These are phyloP conservation scores for Cottus gobio DNA, from an alignment of 2,113 vertebrate species.

Conservation along the genomic window DNA sequence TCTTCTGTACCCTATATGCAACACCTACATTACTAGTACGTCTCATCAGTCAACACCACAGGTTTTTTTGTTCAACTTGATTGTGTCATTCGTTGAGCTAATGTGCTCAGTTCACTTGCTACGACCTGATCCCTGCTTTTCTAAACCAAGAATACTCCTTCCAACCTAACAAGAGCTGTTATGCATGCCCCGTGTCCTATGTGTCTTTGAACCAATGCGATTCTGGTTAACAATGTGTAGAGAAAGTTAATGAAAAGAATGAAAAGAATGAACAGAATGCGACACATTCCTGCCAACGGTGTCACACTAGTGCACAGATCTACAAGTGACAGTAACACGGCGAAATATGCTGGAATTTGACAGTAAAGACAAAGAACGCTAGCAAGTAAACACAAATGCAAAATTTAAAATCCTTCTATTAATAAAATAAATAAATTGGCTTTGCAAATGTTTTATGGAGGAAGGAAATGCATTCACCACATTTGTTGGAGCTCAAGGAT, in stretches of 20 bases:
- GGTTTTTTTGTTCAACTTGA: constrained; percentile 7
- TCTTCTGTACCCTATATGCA: neutral
- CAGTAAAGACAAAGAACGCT: neutral
- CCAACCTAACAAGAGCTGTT: constrained; percentile 59
- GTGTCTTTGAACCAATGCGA: constrained; percentile 15
- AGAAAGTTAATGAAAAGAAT: constrained; percentile 15
- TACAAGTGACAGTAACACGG: neutral
- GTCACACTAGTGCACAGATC: neutral
- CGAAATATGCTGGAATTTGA: neutral
- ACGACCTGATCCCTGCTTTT: constrained; percentile 25
- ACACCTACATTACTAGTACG: neutral
- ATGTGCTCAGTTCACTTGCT: neutral
- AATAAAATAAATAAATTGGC: neutral
- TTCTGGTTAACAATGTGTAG: constrained; percentile 6
- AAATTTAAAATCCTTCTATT: neutral
- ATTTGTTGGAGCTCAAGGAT: neutral
- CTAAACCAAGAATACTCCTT: constrained; percentile 44
- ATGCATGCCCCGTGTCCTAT: constrained; percentile 50
- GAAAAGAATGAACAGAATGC: neutral
- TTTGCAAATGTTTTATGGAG: neutral
- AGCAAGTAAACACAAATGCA: neutral
- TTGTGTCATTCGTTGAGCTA: neutral
- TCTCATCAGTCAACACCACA: neutral
- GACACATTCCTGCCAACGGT: neutral
- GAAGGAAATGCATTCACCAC: neutral